phyloP scores from a whole-genome alignment of 2,113 vertebrate species.

The Albula glossodonta region DNA sequence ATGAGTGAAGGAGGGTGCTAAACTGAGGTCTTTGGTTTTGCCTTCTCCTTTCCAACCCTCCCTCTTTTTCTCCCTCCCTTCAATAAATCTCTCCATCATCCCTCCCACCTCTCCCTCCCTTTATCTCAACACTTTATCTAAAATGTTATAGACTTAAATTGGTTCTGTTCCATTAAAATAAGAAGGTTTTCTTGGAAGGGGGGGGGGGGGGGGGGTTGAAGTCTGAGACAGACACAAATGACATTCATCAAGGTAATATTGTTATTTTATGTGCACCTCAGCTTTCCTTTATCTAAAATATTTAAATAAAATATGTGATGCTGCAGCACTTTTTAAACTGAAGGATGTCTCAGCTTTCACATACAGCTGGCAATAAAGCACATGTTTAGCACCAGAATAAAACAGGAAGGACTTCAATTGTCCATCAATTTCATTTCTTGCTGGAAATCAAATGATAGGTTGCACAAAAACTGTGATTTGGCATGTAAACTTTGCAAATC shows the following conservation, averaged over 20 bases:
- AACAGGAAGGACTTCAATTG: background rate
- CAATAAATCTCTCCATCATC: slow-evolving; percentile 46
- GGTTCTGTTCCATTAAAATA: background rate
- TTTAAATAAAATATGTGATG: background rate
- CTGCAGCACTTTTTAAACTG: background rate
- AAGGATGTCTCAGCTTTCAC: background rate
- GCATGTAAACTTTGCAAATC: background rate
- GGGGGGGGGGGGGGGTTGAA: no score
- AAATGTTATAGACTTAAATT: background rate
- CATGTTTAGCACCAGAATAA: background rate
- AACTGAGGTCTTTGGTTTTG: slow-evolving; percentile 51
- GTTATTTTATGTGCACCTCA: background rate
- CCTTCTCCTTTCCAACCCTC: slow-evolving; percentile 58
- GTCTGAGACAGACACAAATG: background rate
- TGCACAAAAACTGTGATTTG: background rate
- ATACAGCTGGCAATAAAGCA: background rate
- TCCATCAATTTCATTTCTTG: background rate
- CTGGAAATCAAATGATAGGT: background rate
- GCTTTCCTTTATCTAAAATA: background rate
- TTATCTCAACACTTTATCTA: background rate
- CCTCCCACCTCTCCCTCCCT: slow-evolving; percentile 28
- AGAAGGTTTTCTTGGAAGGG: background rate
- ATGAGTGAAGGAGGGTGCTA: slow-evolving; percentile 51
- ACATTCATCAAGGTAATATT: background rate
- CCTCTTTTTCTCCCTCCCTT: slow-evolving; percentile 56